Percentiles rank a stretch among this genome's conserved stretches.
Evolutionary conservation across 2,797 vertebrate genomes (phyloP).

Genomic region (Lerista edwardsae): DNA sequence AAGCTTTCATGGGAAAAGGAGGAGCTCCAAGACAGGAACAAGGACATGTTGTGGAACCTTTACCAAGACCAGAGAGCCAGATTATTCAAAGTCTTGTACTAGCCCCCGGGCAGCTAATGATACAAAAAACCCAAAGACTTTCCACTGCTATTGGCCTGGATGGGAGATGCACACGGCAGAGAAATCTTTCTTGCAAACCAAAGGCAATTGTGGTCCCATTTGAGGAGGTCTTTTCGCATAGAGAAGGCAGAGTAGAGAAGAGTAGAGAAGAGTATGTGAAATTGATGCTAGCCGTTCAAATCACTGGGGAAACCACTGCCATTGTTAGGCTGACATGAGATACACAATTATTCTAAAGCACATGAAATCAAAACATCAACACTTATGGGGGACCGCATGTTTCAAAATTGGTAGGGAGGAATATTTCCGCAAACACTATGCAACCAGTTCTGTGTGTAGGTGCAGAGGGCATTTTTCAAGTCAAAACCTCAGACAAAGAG

Average conservation of each 20-base stretch:
- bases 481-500: neutral
- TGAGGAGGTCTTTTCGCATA: rapidly evolving
- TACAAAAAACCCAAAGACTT: neutral
- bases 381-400: too few relatives aligned
- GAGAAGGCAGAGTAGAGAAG: too few relatives aligned
- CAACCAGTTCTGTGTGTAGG: neutral
- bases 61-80: too few relatives aligned
- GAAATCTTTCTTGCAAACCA: neutral
- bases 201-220: too few relatives aligned
- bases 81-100: neutral
- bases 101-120: neutral
- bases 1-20: neutral
- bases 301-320: neutral
- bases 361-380: neutral
- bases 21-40: neutral
- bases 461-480: neutral
- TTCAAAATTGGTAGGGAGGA: neutral
- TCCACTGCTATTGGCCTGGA: neutral
- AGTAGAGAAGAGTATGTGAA: too few relatives aligned
- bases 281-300: neutral
- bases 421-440: neutral
- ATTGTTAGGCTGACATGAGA: neutral
- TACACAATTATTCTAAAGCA: neutral
- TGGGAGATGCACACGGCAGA: neutral
- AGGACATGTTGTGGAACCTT: neutral